Evolutionary conservation across 2,797 vertebrate genomes (phyloP), one percentile per base, ranked within the genome.

Genomic region (Gouania willdenowi): DNA sequence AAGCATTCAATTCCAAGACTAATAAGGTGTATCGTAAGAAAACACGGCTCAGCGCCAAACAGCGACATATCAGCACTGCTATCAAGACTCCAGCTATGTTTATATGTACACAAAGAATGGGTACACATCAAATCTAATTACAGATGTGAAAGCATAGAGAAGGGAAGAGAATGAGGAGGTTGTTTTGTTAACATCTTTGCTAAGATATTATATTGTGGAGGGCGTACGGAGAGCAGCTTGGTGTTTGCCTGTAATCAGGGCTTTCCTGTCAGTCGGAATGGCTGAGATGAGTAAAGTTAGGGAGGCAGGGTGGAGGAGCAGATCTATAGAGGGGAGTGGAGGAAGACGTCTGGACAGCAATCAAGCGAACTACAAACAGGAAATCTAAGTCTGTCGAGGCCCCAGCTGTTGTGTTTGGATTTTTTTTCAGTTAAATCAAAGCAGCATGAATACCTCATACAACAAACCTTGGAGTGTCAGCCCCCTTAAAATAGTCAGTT

Each of bases 341-440:
- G 71, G 79, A 79, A 75, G 67, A 77, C 16, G 74, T 75, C 81
- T 82, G 81, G 82, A 69, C 78, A 15, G 71, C 64, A 83, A 82
- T 85, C 81, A 81, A 52, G 69, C 38, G 7, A 16, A 54, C 64
- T 66, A 28, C 77, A 77, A 85, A 82, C 82, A 87, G 82, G 84
- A 85, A 83, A 56, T 62, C 71, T 55, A 48, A 46, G 67, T 68
- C 66, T 76, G 68, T 43, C 55, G 79, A 81, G 55, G 70, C 47
- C 51, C 57, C 73, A 52, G 74, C 72, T 82, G 78, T 75, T 80
- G 67, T 75, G 53, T 66, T 73, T 74, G 62, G 71, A 63, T 57
- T 53, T 16, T 8, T 46, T 30, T 62, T 58, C 22, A 28, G 55
- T 69, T 23, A 37, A 80, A 75, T 82, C 52, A 66, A 63, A 80